Evolutionary conservation across 2,888 invertebrate species (phyloP), one percentile per base, ranked within the genome.

Genomic region (Archips crataeganus): DNA sequence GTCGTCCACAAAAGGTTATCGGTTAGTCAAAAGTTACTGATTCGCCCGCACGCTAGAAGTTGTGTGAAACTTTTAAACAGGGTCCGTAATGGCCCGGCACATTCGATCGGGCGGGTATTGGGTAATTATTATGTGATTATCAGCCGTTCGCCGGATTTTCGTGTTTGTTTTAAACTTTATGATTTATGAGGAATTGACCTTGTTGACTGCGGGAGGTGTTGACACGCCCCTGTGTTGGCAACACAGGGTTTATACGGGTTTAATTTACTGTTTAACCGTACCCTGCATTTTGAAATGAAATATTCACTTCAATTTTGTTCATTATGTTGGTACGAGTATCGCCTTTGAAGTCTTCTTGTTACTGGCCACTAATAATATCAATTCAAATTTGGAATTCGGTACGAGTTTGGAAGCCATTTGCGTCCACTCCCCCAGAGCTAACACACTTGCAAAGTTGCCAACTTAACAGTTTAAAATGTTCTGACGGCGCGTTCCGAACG

Each of bases 41-140:
- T 72, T 67, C 45, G 23, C 64, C 49, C 63, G 51, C 64, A 74
- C 69, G 69, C 64, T 64, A 69, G 69, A 60, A 74, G 73, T 74
- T 69, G 57, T 42, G 62, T 62, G 64, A 60, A 74, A 74, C 69
- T 74, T 74, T 69, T 47, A 59, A 64, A 54, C 75, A 69, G 65
- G 75, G 74, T 66, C 72, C 81, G 81, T 79, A 80, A 78, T 82
- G 78, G 79, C 79, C 79, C 76, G 57, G 76, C 81, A 76, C 79
- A 82, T 83, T 87, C 83, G 84, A 87, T 85, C 84, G 79, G 77
- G 79, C 81, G 85, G 84, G 81, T 88, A 88, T 87, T 82, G 87
- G 82, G 84, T 89, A 86, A 91, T 93, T 90, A 92, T 90, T 89
- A 88, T 85, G 89, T 87, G 91, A 93, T 92, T 91, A 92, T 90